Conservation (phyloP, 1,140 invertebrate genomes). For the Neomicropteryx cornuta region DNA sequence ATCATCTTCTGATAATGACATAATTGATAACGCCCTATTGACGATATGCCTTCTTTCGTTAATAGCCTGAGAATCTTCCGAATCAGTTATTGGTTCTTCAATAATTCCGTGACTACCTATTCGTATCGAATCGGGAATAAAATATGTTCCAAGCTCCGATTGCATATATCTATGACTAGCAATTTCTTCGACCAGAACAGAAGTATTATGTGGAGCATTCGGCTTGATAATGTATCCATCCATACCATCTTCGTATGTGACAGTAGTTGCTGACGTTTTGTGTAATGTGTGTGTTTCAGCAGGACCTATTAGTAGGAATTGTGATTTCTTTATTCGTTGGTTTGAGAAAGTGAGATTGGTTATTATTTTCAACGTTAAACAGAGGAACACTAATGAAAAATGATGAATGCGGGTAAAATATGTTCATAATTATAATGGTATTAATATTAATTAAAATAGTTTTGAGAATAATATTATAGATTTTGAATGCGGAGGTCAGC, state of each 20-base stretch:
- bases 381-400: too few relatives aligned
- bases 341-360: background rate
- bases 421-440: too few relatives aligned
- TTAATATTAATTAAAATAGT: too few relatives aligned
- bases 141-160: constrained; percentile 42
- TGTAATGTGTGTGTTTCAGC: constrained; percentile 51
- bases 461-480: too few relatives aligned
- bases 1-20: constrained; percentile 54
- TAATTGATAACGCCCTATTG: constrained; percentile 48
- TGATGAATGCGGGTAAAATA: too few relatives aligned
- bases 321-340: too few relatives aligned
- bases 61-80: constrained; percentile 29
- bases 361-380: too few relatives aligned
- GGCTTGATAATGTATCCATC: constrained; percentile 29
- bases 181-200: constrained; percentile 46
- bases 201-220: constrained; percentile 36
- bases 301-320: constrained; percentile 47
- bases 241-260: constrained; percentile 42
- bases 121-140: constrained; percentile 41
- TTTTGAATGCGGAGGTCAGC: too few relatives aligned
- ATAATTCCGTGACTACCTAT: constrained; percentile 36
- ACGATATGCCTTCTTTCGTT: constrained; percentile 26
- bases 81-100: constrained; percentile 40
- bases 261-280: constrained; percentile 49
- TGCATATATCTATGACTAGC: constrained; percentile 48